A percentile compares a stretch with the other conserved stretches of the same genome.
Conservation (phyloP, 2,113 vertebrate genomes). For the Tragelaphus strepsiceros region DNA sequence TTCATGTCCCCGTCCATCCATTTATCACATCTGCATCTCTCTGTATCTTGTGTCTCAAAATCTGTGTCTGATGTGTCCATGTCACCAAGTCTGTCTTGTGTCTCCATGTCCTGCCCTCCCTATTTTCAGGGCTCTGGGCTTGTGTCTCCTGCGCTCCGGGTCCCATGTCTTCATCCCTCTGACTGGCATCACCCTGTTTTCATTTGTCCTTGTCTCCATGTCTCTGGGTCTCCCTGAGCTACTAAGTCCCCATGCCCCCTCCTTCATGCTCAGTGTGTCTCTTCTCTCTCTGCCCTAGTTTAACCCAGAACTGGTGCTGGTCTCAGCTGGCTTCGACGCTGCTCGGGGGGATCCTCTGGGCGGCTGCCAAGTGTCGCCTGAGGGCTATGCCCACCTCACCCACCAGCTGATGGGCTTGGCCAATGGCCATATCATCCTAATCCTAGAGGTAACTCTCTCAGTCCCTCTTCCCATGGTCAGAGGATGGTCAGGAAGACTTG, state of each 20-base stretch:
- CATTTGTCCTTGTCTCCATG: background rate
- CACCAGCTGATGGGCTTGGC: slow-evolving; percentile 89
- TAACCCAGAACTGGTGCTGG: slow-evolving; percentile 88
- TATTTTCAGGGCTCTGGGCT: background rate
- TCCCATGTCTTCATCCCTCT: background rate
- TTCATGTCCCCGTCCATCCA: background rate
- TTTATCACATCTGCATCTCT: background rate
- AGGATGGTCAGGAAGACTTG: background rate
- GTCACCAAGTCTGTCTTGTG: background rate
- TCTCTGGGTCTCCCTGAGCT: background rate
- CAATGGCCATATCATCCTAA: slow-evolving; percentile 83
- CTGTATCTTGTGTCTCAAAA: background rate
- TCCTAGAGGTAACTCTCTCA: slow-evolving; percentile 84
- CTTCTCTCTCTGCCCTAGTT: slow-evolving; percentile 79
- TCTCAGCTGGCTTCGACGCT: slow-evolving; percentile 93
- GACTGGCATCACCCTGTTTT: background rate
- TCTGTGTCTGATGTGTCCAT: background rate
- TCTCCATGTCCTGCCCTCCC: background rate
- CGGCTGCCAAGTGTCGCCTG: slow-evolving; percentile 87
- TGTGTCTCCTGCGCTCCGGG: background rate
- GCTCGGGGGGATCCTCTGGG: slow-evolving; percentile 90
- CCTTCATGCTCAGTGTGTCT: background rate
- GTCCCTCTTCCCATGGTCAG: background rate
- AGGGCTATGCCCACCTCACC: slow-evolving; percentile 91
- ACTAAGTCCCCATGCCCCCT: background rate